phyloP scores from a whole-genome alignment of 2,797 vertebrate genomes.

The Arnoldichthys spilopterus region DNA sequence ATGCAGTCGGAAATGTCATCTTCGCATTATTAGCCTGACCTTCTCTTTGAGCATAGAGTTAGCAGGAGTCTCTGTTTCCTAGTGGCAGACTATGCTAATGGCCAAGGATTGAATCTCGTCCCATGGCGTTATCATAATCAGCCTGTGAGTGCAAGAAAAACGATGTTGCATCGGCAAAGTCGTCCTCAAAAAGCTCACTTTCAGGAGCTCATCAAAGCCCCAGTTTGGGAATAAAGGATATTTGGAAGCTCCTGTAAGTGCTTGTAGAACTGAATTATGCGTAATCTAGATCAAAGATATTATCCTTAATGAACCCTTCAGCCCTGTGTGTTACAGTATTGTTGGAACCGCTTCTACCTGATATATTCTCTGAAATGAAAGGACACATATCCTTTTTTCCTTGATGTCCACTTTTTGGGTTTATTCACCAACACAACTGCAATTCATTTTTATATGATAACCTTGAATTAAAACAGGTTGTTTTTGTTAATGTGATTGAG shows the following conservation, averaged over 20 bases:
- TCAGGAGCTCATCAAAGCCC: not conserved
- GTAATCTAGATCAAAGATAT: not conserved
- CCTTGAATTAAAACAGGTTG: too few species aligned
- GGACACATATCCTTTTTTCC: too few species aligned
- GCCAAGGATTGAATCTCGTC: conserved; percentile 40
- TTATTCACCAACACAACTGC: too few species aligned
- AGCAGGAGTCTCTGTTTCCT: conserved; percentile 37
- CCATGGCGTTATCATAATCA: conserved; percentile 39
- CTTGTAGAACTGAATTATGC: not conserved
- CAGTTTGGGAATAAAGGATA: not conserved
- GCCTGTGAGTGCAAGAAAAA: conserved; percentile 22
- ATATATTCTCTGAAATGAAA: too few species aligned
- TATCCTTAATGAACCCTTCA: not conserved
- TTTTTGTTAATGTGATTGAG: too few species aligned
- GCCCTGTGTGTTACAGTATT: not conserved
- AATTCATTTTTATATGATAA: too few species aligned
- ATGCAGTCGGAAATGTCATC: conserved; percentile 50
- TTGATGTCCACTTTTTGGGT: too few species aligned
- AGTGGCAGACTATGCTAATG: conserved; percentile 28
- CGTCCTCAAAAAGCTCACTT: conserved; percentile 14
- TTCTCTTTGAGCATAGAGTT: conserved; percentile 52
- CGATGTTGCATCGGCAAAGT: not conserved
- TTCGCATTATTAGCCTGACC: conserved; percentile 58
- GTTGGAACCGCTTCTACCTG: too few species aligned
- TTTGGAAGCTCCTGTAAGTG: not conserved